Evolutionary conservation across 1,140 invertebrate species (phyloP).

Genomic region (Tetramorium parvispinum): DNA sequence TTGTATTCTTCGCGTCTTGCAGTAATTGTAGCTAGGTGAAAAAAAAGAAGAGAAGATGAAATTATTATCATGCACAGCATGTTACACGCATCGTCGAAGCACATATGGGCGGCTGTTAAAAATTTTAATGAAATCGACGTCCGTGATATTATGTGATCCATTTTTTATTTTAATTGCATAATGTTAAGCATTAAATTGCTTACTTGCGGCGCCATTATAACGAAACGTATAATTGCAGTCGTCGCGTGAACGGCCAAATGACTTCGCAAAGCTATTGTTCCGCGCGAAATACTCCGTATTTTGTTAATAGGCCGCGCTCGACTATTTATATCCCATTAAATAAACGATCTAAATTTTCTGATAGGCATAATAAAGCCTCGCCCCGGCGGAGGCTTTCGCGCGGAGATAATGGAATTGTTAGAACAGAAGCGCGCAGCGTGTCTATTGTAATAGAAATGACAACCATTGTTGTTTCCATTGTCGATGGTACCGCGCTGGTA

Average conservation of each 20-base stretch:
- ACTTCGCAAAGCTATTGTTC: constrained; percentile 61
- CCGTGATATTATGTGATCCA: constrained; percentile 30
- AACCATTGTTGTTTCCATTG: constrained; percentile 59
- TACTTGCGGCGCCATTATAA: constrained; percentile 59
- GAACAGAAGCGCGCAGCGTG: constrained; percentile 56
- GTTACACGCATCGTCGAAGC: constrained; percentile 32
- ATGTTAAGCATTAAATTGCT: constrained; percentile 60
- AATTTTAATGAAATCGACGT: constrained; percentile 40
- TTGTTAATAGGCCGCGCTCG: constrained; percentile 58
- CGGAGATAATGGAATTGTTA: constrained; percentile 63
- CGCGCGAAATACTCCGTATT: constrained; percentile 59
- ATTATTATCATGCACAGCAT: constrained; percentile 27
- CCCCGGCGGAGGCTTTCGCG: constrained; percentile 44
- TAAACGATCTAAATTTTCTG: constrained; percentile 63
- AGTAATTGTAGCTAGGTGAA: neutral
- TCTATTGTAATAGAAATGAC: constrained; percentile 62
- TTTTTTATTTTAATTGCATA: constrained; percentile 61
- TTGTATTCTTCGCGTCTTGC: constrained; percentile 13
- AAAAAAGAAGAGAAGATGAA: neutral
- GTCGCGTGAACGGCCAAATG: constrained; percentile 60
- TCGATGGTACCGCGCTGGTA: constrained; percentile 42
- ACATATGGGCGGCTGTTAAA: constrained; percentile 25
- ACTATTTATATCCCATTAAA: constrained; percentile 63
- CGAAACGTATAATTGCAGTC: constrained; percentile 60
- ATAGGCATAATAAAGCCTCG: constrained; percentile 59